Conservation (phyloP, 1,140 invertebrate species). For the Lasioglossum albipes region DNA sequence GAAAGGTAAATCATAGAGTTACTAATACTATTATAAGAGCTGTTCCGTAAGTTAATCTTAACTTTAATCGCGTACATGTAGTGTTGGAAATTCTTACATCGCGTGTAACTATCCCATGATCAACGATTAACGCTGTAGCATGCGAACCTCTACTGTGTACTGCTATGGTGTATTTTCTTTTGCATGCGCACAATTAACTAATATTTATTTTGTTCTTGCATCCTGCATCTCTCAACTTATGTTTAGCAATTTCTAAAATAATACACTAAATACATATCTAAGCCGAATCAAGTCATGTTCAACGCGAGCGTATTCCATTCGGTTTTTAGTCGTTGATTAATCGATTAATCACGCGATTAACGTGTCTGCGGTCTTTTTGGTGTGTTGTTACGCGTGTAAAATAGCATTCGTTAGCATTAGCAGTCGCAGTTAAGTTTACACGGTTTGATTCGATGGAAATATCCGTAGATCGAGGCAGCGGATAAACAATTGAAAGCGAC, state of each 20-base stretch:
- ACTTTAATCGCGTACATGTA: constrained; percentile 14
- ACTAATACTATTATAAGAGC: constrained; percentile 71
- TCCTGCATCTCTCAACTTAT: too few relatives aligned
- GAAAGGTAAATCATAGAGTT: constrained; percentile 76
- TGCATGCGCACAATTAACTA: constrained; percentile 10
- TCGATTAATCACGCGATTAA: too few relatives aligned
- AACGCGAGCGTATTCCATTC: too few relatives aligned
- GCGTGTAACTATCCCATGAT: not conserved
- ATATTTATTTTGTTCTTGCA: not conserved
- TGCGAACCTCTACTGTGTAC: not conserved
- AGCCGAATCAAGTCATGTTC: too few relatives aligned
- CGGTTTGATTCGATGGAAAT: constrained; percentile 24
- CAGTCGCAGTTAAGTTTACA: not conserved
- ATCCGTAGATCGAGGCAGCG: constrained; percentile 86
- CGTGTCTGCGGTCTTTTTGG: too few relatives aligned
- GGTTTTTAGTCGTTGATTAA: too few relatives aligned
- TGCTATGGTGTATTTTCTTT: not conserved
- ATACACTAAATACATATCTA: too few relatives aligned
- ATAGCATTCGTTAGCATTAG: not conserved
- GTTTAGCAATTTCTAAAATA: too few relatives aligned
- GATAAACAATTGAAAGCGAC: constrained; percentile 88
- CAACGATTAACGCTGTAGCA: constrained; percentile 8
- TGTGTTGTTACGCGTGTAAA: too few relatives aligned
- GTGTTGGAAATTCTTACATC: not conserved
- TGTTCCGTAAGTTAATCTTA: constrained; percentile 53